Percentiles rank a stretch among this genome's conserved stretches.
Conservation (phyloP, 2,888 invertebrate species). For the Emesis russula region DNA sequence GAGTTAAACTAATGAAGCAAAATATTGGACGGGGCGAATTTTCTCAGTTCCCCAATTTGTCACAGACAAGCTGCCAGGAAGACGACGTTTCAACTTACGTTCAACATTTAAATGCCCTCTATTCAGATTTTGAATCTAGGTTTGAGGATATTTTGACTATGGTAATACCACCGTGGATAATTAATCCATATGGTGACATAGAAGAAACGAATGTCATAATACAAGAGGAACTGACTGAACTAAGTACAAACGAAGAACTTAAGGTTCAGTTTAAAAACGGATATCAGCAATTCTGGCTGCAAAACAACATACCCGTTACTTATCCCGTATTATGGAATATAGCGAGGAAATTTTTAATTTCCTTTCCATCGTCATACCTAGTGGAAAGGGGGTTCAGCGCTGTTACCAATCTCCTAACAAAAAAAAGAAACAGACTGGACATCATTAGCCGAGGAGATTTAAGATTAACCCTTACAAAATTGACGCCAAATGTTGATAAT, state of each 20-base stretch:
- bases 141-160: slow-evolving; percentile 58
- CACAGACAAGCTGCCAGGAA: neutral
- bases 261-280: slow-evolving; percentile 63
- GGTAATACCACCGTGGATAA: slow-evolving; percentile 68
- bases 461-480: slow-evolving; percentile 83
- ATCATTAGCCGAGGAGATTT: slow-evolving; percentile 59
- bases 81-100: slow-evolving; percentile 56
- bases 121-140: slow-evolving; percentile 51
- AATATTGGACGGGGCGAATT: slow-evolving; percentile 88
- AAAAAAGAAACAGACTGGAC: slow-evolving; percentile 61
- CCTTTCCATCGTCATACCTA: slow-evolving; percentile 36
- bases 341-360: slow-evolving; percentile 42
- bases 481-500: slow-evolving; percentile 85
- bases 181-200: slow-evolving; percentile 60
- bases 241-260: slow-evolving; percentile 54
- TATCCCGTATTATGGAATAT: slow-evolving; percentile 40
- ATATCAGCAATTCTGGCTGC: slow-evolving; percentile 61
- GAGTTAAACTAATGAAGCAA: slow-evolving; percentile 70
- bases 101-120: slow-evolving; percentile 61
- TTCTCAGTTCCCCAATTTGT: slow-evolving; percentile 59
- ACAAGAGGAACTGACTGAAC: slow-evolving; percentile 56
- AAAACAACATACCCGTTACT: slow-evolving; percentile 34
- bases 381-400: slow-evolving; percentile 42
- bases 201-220: slow-evolving; percentile 62
- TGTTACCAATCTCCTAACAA: slow-evolving; percentile 50